phyloP scores from a whole-genome alignment of 53 echinoderm and acorn worm species.

The Stichopus horrens region DNA sequence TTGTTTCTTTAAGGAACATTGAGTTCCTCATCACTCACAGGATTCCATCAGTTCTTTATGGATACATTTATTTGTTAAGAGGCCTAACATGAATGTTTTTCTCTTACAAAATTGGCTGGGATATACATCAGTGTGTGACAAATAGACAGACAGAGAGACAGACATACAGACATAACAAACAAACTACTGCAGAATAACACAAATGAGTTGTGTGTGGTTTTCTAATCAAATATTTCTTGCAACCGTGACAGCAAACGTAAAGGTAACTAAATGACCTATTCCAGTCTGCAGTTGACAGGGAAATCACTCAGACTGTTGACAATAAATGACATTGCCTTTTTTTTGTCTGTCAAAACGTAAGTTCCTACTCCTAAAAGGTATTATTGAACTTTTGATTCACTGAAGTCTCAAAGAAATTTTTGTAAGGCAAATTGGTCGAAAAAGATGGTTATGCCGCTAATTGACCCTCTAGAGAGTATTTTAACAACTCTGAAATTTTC shows the following conservation, averaged over 20 bases:
- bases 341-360: too few relatives aligned
- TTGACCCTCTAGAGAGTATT: too few relatives aligned
- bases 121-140: neutral
- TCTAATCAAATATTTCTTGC: neutral
- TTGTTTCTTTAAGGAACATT: neutral
- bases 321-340: too few relatives aligned
- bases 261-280: too few relatives aligned
- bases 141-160: neutral
- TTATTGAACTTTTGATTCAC: too few relatives aligned
- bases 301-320: too few relatives aligned
- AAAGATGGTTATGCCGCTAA: too few relatives aligned
- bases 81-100: neutral
- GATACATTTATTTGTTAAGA: neutral
- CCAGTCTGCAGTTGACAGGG: too few relatives aligned
- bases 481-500: too few relatives aligned
- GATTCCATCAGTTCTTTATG: neutral
- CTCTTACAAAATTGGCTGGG: neutral
- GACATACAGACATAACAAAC: neutral
- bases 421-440: too few relatives aligned
- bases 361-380: too few relatives aligned
- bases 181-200: neutral
- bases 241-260: neutral
- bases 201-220: neutral
- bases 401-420: too few relatives aligned
- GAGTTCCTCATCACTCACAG: neutral